Base-by-base conservation (phyloP, 2,888 invertebrate genomes). In the Thecocarcelia acutangulata region DNA sequence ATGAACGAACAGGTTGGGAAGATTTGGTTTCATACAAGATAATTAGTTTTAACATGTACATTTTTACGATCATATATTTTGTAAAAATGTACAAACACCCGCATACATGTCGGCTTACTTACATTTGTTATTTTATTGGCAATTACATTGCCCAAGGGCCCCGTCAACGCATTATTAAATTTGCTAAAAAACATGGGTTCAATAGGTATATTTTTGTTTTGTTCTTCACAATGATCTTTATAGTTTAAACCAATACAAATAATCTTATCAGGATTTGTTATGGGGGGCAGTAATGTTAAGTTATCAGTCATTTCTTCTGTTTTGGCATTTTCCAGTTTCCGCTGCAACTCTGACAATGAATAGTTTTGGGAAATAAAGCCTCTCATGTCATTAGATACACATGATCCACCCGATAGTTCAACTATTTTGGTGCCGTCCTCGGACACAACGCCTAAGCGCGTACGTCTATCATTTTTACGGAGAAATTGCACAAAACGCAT, bases 121-220 rank as follows among this genome's bases (percentile, higher is more conserved):
- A 94, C 95, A 78, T 93, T 92, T 19, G 93, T 93, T 78, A 93
- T 92, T 66, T 91, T 87, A 24, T 95, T 94, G 69, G 94, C 91
- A 70, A 92, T 92, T 21, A 97, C 92, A 80, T 93, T 90, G 79
- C 95, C 95, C 81, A 92, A 91, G 0, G 95, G 95, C 0, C 97
- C 97, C 21, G 94, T 92, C 28, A 97, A 93, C 40, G 93, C 92
- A 84, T 96, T 96, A 0, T 96, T 92, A 87, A 97, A 97, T 91
- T 97, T 98, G 90, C 94, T 96, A 91, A 97, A 97, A 85, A 97
- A 94, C 88, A 97, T 94, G 0, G 97, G 97, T 83, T 95, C 95
- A 17, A 92, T 91, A 0, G 96, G 96, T 1, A 93, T 91, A 0
- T 93, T 93, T 15, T 94, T 88, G 19, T 95, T 94, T 88, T 97